Evolutionary conservation across 2,888 invertebrate genomes (phyloP), one percentile per base, ranked within the genome.

Genomic region (Dascillus cervinus): DNA sequence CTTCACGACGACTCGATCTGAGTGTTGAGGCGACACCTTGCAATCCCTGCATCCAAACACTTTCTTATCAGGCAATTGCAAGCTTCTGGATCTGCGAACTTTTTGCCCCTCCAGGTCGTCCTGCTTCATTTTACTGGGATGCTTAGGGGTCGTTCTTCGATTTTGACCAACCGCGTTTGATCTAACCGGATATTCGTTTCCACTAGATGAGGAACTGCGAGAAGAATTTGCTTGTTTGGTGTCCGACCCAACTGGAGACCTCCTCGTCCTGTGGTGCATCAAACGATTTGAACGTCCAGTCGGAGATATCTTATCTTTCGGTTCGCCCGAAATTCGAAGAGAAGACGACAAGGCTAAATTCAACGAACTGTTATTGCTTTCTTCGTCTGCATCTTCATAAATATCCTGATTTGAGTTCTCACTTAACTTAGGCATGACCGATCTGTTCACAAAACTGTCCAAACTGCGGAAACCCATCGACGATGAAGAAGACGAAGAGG

Each of bases 381-480:
- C 67, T 43, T 67, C 68, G 38, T 68, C 67, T 11, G 66, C 68
- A 15, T 65, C 66, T 42, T 67, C 67, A 46, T 66, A 66, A 10
- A 63, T 61, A 35, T 67, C 67, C 3, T 64, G 44, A 2, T 64
- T 65, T 4, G 70, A 70, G 31, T 69, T 68, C 48, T 75, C 75
- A 0, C 69, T 66, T 3, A 70, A 47, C 19, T 67, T 56, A 1
- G 66, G 66, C 67, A 67, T 66, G 3, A 56, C 54, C 2, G 58
- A 53, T 19, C 63, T 47, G 30, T 58, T 62, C n/a, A 63, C 55
- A 55, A 69, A 67, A 42, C 75, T 72, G 41, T 79, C 78, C 38
- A 78, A 66, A 49, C 78, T 78, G 24, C 78, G 62, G 51, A 79
- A 79, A 3, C 78, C 75, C 56, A 77, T 71, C 15, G 72, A 71